Base-by-base conservation (phyloP, 2,888 invertebrate genomes). In the Ormyrus thymus region DNA sequence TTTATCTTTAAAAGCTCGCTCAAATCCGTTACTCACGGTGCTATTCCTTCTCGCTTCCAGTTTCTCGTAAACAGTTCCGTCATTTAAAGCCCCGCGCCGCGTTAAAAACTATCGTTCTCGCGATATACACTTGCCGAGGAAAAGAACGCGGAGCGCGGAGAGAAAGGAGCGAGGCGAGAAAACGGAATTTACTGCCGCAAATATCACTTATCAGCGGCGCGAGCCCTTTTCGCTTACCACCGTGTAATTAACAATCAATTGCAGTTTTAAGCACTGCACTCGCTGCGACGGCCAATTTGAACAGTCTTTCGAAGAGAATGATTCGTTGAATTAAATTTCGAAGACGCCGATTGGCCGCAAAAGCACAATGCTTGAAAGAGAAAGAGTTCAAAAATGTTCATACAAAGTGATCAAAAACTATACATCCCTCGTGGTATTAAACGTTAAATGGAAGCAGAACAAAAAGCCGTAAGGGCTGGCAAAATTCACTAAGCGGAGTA, bases 1-100 rank as follows among this genome's bases (percentile, higher is more conserved):
- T 29, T 29, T 29, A 29, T 29, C 29, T 29, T 29, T 29, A 29
- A 29, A 4, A 4, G 29, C 29, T 29, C 29, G 29, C 4, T 29
- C 29, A 29, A 29, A 29, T 29, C 29, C 29, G 29, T 29, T 29
- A 29, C 29, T 64, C 46, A 45, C 48, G 55, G 1, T 29, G 48
- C 29, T 45, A 43, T 61, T 53, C 15, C 51, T 53, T 10, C 43
- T 61, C 71, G 51, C 29, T 13, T 61, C n/a, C 71, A 15, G 11
- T 29, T 50, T 43, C 43, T 11, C 71, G 61, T 71, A 72, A 72
- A 72, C 72, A 72, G 13, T 72, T 53, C 72, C 45, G 62, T 64
- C 53, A 55, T 64, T 55, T 15, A 65, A 71, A 51, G 43, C 71
- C 10, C 43, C n/a, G n/a, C 51, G 7, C 45, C 8, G 50, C 56